A percentile compares a stretch with the other conserved stretches of the same genome.
phyloP scores from a whole-genome alignment of 2,888 invertebrate species.

The Tuta absoluta region DNA sequence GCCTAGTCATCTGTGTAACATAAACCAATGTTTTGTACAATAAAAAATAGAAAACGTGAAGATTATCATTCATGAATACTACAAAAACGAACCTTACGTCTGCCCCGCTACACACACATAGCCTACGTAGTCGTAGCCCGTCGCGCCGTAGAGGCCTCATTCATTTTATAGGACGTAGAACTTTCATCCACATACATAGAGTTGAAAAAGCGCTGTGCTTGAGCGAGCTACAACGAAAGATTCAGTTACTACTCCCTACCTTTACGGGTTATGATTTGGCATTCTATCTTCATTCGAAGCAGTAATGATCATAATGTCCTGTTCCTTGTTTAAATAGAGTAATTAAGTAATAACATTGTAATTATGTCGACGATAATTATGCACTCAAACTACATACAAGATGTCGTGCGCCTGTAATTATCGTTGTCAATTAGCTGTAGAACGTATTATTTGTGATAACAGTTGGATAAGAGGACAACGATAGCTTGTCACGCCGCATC shows the following conservation, averaged over 20 bases:
- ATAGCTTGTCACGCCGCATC: background rate
- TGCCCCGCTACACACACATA: conserved; percentile 50
- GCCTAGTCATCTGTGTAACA: background rate
- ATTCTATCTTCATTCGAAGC: background rate
- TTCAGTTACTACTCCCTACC: conserved; percentile 22
- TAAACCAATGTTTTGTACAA: background rate
- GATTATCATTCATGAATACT: conserved; percentile 32
- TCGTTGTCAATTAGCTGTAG: conserved; percentile 30
- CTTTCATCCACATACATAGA: conserved; percentile 41
- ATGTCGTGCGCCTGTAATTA: conserved; percentile 41
- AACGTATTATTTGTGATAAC: conserved; percentile 19
- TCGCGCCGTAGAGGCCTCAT: conserved; percentile 42
- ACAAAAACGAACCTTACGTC: conserved; percentile 22
- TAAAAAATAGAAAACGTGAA: conserved; percentile 31
- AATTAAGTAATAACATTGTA: conserved; percentile 10
- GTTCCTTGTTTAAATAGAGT: background rate
- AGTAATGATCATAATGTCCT: background rate
- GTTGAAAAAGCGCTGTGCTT: conserved; percentile 40
- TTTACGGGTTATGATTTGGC: conserved; percentile 27
- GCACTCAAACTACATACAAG: background rate
- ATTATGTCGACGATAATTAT: background rate
- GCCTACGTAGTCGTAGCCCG: conserved; percentile 34
- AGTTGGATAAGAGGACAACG: conserved; percentile 8
- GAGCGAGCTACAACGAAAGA: conserved; percentile 8
- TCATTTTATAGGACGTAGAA: conserved; percentile 41